A percentile compares a stretch with the other conserved stretches of the same genome.
Evolutionary conservation across 2,797 vertebrate species (phyloP).

Genomic region (Momotus momota): DNA sequence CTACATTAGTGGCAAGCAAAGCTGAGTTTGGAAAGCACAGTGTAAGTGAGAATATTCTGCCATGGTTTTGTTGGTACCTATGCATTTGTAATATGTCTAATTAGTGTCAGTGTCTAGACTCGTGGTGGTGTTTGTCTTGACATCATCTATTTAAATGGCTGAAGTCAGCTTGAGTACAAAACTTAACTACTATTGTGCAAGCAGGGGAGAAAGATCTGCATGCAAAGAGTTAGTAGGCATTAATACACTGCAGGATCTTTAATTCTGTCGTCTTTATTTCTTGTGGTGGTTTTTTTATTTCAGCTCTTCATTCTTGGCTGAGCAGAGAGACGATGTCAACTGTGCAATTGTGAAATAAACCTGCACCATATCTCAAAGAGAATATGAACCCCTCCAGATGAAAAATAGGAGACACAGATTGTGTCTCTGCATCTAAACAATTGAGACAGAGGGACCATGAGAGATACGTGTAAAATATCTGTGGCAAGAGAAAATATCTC

Average conservation of each 20-base stretch:
- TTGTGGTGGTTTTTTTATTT: neutral
- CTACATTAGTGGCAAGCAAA: neutral
- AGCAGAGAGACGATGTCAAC: neutral
- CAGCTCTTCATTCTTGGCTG: neutral
- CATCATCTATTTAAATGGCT: neutral
- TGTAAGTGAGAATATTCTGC: neutral
- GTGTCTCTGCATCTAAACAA: neutral
- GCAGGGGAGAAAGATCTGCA: neutral
- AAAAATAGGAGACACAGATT: neutral
- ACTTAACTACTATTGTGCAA: neutral
- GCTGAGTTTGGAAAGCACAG: neutral
- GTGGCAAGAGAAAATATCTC: neutral
- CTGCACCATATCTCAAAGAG: neutral
- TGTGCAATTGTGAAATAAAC: neutral
- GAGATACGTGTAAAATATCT: neutral
- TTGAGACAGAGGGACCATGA: neutral
- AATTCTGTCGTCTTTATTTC: neutral
- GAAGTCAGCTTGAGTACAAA: neutral
- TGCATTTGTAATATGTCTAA: neutral
- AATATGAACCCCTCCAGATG: neutral
- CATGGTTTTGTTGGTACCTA: neutral
- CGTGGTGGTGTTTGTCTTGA: neutral
- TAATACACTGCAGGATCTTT: neutral
- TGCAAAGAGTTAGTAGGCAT: neutral
- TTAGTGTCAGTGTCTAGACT: neutral